These are phyloP conservation scores for Chelonia mydas DNA, from an alignment of 2,797 vertebrate genomes.

Conservation along the genomic window DNA sequence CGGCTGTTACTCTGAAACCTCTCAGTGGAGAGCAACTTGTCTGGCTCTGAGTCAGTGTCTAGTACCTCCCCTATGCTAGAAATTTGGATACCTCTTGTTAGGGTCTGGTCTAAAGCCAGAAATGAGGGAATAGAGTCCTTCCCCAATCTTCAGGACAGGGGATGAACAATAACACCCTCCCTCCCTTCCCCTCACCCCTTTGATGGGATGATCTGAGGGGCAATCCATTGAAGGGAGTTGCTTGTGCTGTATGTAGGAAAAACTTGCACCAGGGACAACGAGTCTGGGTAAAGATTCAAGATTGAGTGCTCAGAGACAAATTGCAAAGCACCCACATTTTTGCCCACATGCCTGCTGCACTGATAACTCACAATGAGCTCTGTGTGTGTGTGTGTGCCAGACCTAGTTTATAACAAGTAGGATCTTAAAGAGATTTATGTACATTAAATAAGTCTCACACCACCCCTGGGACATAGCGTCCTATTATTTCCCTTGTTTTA, in stretches of 20 bases:
- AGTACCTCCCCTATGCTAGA: neutral
- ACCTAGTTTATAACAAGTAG: neutral
- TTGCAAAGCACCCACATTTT: fast-evolving
- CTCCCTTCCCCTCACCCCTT: neutral
- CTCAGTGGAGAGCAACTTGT: neutral
- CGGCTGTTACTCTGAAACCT: no score
- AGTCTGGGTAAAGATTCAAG: fast-evolving
- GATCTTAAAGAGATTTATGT: fast-evolving
- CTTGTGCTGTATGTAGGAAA: neutral
- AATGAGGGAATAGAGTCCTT: neutral
- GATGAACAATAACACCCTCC: neutral
- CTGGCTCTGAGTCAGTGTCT: neutral
- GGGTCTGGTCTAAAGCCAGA: neutral
- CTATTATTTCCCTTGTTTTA: fast-evolving
- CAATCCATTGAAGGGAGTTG: neutral
- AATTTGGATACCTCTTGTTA: neutral
- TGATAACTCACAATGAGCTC: fast-evolving
- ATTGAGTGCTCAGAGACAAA: fast-evolving
- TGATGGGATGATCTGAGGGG: neutral
- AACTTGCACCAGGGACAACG: neutral
- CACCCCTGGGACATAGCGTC: fast-evolving
- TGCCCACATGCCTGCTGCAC: fast-evolving
- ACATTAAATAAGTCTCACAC: neutral
- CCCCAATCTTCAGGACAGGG: neutral
- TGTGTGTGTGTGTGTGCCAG: neutral